phyloP scores from a whole-genome alignment of 2,113 vertebrate species.

The Apistogramma diplotaenia region DNA sequence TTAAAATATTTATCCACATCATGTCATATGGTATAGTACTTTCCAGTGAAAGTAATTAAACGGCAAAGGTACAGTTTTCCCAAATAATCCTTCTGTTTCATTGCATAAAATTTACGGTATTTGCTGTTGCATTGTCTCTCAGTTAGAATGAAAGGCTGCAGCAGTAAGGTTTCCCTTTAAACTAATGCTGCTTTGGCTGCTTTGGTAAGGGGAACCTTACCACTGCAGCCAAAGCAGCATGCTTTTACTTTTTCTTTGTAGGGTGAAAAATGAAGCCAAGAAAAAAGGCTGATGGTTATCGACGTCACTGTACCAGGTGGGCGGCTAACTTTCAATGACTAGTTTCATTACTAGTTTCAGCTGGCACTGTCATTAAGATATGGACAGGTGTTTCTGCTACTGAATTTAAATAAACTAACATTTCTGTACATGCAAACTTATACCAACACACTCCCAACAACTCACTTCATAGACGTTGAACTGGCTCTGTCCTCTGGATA shows the following conservation, averaged over 20 bases:
- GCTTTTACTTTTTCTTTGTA: neutral
- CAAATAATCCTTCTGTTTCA: neutral
- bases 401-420: neutral
- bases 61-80: no score
- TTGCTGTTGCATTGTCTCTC: neutral
- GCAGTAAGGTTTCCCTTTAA: no score
- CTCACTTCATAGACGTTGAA: conserved; percentile 97
- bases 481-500: conserved; percentile 94
- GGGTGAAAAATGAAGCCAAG: no score
- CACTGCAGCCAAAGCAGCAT: fast-evolving
- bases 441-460: neutral
- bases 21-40: neutral
- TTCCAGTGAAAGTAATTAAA: fast-evolving
- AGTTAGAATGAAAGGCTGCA: neutral
- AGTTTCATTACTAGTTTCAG: no score
- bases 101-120: neutral
- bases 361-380: no score
- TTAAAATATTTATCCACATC: neutral
- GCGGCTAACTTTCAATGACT: no score
- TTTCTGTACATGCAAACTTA: neutral
- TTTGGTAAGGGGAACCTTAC: fast-evolving
- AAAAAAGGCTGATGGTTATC: no score
- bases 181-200: no score
- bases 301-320: no score
- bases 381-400: neutral